These are phyloP conservation scores for Drosophila vallismaia DNA, from an alignment of 2,888 invertebrate genomes.

Conservation along the genomic window DNA sequence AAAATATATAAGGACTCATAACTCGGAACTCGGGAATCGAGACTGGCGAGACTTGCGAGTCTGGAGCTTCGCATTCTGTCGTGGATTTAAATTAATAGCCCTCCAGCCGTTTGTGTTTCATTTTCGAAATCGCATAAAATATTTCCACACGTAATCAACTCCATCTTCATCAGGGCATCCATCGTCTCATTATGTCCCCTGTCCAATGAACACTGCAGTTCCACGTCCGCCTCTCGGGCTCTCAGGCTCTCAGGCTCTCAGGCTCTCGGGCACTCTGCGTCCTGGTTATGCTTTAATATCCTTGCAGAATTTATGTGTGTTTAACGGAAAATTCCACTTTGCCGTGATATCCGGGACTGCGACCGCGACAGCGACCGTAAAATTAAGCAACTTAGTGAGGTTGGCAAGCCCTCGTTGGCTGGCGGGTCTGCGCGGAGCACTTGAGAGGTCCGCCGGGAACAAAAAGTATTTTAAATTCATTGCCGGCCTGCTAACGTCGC, in stretches of 20 bases:
- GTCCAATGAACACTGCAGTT: slow-evolving; percentile 21
- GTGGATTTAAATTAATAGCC: slow-evolving; percentile 72
- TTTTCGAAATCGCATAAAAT: slow-evolving; percentile 62
- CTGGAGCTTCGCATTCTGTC: slow-evolving; percentile 16
- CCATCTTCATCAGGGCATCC: slow-evolving; percentile 8
- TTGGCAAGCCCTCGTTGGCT: not conserved
- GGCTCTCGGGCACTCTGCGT: not conserved
- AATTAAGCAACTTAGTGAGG: slow-evolving; percentile 60
- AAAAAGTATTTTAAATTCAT: slow-evolving; percentile 34
- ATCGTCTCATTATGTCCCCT: not conserved
- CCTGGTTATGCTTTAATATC: slow-evolving; percentile 55
- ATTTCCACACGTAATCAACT: slow-evolving; percentile 51
- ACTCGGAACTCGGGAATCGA: slow-evolving; percentile 6
- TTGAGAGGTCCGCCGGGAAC: slow-evolving; percentile 52
- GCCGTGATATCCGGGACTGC: slow-evolving; percentile 70
- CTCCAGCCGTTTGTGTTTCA: slow-evolving; percentile 73
- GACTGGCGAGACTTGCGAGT: slow-evolving; percentile 1
- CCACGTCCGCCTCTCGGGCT: slow-evolving; percentile 26
- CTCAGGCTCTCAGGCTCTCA: no score
- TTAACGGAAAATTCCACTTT: slow-evolving; percentile 79
- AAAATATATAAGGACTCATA: slow-evolving; percentile 33
- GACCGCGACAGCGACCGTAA: slow-evolving; percentile 37
- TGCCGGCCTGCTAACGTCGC: slow-evolving; percentile 28
- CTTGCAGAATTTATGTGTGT: slow-evolving; percentile 66
- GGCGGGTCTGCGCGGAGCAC: slow-evolving; percentile 32